phyloP scores from a whole-genome alignment of 2,797 vertebrate species.

The Sebastes dallii region DNA sequence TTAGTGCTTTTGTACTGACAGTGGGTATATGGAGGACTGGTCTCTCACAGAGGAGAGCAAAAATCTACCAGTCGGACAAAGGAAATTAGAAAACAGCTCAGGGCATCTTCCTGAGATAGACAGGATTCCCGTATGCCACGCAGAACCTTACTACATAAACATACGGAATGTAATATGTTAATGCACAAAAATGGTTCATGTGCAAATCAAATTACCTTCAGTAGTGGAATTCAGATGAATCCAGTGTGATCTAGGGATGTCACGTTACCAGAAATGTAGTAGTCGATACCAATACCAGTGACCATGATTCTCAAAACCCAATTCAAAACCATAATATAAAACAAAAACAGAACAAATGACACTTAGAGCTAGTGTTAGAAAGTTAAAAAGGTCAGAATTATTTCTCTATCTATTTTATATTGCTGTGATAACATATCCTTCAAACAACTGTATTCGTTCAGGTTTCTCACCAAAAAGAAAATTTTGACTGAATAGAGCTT shows the following conservation, averaged over 20 bases:
- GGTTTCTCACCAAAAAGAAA: fast-evolving
- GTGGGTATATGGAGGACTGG: not conserved
- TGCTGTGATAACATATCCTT: too few species aligned
- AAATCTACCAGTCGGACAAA: not conserved
- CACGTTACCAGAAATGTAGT: too few species aligned
- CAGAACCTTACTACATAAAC: not conserved
- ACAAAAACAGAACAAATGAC: too few species aligned
- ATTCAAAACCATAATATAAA: too few species aligned
- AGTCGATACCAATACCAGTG: too few species aligned
- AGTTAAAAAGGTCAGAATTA: too few species aligned
- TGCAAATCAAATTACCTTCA: not conserved
- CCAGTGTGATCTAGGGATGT: not conserved
- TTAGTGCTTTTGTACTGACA: conserved; percentile 38
- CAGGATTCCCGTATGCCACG: not conserved
- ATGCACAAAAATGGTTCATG: not conserved
- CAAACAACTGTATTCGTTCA: too few species aligned
- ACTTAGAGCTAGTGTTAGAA: too few species aligned
- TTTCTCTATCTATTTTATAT: too few species aligned
- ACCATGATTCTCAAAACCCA: too few species aligned
- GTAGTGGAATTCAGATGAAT: not conserved
- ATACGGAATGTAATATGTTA: not conserved
- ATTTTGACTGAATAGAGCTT: too few species aligned
- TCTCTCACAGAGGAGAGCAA: conserved; percentile 1
- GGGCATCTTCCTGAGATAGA: not conserved
- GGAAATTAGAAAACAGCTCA: not conserved